A percentile compares a stretch with the other conserved stretches of the same genome.
These are phyloP conservation scores for Vanacampus margaritifer DNA, from an alignment of 2,113 vertebrate genomes.

Conservation along the genomic window DNA sequence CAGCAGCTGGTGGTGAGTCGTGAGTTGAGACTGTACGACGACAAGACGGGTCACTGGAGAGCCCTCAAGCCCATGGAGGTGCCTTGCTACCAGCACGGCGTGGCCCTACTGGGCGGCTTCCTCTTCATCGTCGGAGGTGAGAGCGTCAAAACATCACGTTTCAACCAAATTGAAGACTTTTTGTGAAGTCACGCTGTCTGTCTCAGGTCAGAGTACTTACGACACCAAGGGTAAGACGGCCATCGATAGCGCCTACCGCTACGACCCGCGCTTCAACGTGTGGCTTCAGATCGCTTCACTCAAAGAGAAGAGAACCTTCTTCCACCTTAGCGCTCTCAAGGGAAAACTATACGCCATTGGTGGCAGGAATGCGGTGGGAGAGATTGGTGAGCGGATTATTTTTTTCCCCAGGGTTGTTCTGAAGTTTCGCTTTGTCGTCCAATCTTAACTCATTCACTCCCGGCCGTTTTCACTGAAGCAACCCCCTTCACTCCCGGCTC, in stretches of 20 bases:
- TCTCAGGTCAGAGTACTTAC: constrained; percentile 75
- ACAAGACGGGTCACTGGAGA: constrained; percentile 62
- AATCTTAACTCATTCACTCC: too few relatives aligned
- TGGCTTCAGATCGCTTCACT: constrained; percentile 78
- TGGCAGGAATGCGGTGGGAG: constrained; percentile 73
- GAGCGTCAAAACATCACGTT: constrained; percentile 12
- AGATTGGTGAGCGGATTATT: constrained; percentile 66
- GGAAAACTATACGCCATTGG: constrained; percentile 77
- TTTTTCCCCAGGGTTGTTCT: neutral
- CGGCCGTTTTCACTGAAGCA: too few relatives aligned
- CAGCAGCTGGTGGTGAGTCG: constrained; percentile 80
- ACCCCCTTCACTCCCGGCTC: too few relatives aligned
- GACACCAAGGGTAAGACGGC: constrained; percentile 82
- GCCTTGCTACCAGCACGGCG: constrained; percentile 78
- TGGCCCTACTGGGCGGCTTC: constrained; percentile 76
- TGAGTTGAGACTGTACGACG: constrained; percentile 74
- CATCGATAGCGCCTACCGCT: constrained; percentile 76
- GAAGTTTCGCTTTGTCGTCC: neutral
- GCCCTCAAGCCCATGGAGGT: constrained; percentile 77
- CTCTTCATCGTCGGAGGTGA: constrained; percentile 79
- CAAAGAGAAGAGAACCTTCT: constrained; percentile 81
- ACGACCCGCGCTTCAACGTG: constrained; percentile 77
- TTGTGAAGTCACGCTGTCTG: neutral
- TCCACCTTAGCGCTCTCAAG: constrained; percentile 76
- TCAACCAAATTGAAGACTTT: neutral